Base-by-base conservation (phyloP, 2,797 vertebrate genomes). In the Cuculus canorus region DNA sequence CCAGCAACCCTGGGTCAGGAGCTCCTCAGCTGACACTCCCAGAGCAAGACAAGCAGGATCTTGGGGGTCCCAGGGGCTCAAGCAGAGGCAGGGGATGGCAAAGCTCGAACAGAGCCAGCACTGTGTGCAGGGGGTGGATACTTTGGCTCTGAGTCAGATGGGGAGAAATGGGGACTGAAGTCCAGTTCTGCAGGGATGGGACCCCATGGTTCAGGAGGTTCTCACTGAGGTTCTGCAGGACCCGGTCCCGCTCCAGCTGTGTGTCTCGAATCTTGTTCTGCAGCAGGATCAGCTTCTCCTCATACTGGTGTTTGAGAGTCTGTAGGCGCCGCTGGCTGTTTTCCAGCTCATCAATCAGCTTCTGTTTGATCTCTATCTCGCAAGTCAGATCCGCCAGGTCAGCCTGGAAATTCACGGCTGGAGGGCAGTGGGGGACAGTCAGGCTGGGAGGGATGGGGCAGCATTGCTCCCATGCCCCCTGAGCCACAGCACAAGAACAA, bases 331-430 rank as follows among this genome's bases (percentile, higher is more conserved):
- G 97, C 97, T 99, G 99, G 97, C 99, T 99, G 97, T 99, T 99
- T 97, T 99, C 99, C 96, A 99, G 98, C 96, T 99, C 99, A 4
- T 99, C 99, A 10, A 99, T 99, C 93, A 99, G 98, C 97, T 99
- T 99, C 98, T 99, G 99, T 92, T 99, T 99, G 98, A 99, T 99
- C 97, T 99, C 99, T 22, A 99, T 99, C 98, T 99, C 99, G 2
- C 99, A 99, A 0, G 99, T 99, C 97, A 99, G 96, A 97, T 99
- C 99, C 0, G 99, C 99, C 96, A 99, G 97, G 95, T 99, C 99
- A 0, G 98, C 99, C 97, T 99, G 99, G 95, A 99, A 98, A 97
- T 99, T 99, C 78, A 98, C 99, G 79, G 97, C 96, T 97, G 93
- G 77, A 85, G 78, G 33, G 45, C 27, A 2, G 52, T 25, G 71